Percentiles rank a stretch among this genome's conserved stretches.
phyloP scores from a whole-genome alignment of 1,140 invertebrate species.

The Nomia melanderi region DNA sequence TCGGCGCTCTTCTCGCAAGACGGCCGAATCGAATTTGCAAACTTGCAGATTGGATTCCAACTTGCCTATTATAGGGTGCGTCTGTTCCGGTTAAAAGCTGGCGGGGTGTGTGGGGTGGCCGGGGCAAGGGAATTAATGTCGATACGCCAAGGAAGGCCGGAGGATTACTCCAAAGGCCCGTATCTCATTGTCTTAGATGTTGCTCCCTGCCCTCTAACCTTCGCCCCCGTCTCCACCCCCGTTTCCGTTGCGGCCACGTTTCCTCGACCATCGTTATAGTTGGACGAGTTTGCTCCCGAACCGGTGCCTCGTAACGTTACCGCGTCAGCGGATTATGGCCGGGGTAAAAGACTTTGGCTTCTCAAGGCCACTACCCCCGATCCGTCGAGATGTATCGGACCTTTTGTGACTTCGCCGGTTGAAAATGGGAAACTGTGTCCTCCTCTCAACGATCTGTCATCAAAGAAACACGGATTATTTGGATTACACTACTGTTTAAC shows the following conservation, averaged over 20 bases:
- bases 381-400: not conserved
- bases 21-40: conserved; percentile 81
- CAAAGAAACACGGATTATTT: too few relatives aligned
- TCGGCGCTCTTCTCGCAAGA: conserved; percentile 62
- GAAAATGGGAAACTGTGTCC: too few relatives aligned
- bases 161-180: conserved; percentile 78
- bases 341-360: not conserved
- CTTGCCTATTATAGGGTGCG: conserved; percentile 82
- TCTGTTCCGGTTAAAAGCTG: conserved; percentile 82
- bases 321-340: conserved; percentile 11
- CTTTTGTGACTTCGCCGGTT: too few relatives aligned
- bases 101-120: conserved; percentile 22
- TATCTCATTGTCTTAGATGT: conserved; percentile 73
- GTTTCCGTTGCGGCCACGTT: not conserved
- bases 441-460: too few relatives aligned
- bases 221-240: conserved; percentile 25
- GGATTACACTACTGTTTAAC: too few relatives aligned
- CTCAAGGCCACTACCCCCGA: not conserved
- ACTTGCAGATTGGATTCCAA: conserved; percentile 82
- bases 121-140: conserved; percentile 80
- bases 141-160: conserved; percentile 78
- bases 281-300: conserved; percentile 25
- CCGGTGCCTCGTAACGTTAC: not conserved
- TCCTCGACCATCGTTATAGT: conserved; percentile 39
- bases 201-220: conserved; percentile 55